A percentile compares a stretch with the other conserved stretches of the same genome.
Conservation (phyloP, 1,140 invertebrate genomes). For the Procambarus clarkii region DNA sequence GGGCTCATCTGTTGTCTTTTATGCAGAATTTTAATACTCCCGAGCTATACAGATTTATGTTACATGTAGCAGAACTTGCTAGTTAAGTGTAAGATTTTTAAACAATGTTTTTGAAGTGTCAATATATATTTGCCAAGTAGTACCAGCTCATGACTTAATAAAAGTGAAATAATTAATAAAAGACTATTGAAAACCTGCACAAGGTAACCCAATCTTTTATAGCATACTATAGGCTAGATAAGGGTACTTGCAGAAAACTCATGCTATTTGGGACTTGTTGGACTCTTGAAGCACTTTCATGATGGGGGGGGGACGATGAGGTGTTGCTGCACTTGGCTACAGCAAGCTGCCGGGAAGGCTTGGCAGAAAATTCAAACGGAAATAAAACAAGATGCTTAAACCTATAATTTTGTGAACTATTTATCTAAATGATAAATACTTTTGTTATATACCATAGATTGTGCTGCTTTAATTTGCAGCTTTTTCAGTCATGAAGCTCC, state of each 20-base stretch:
- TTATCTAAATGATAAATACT: neutral
- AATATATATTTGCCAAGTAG: neutral
- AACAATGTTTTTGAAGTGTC: neutral
- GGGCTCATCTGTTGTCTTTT: neutral
- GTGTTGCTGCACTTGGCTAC: constrained; percentile 19
- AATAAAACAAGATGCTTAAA: neutral
- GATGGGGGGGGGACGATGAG: constrained; percentile 47
- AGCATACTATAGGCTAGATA: constrained; percentile 14
- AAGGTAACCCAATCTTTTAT: constrained; percentile 1
- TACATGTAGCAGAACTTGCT: neutral
- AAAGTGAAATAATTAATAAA: neutral
- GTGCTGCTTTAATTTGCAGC: neutral
- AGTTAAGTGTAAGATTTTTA: neutral
- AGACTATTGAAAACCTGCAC: constrained; percentile 3
- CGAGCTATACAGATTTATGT: neutral
- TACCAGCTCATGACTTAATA: neutral
- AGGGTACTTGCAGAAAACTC: constrained; percentile 29
- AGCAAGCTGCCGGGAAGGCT: constrained; percentile 41
- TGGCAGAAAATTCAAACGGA: constrained; percentile 19
- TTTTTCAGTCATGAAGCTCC: neutral
- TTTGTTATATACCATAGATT: neutral
- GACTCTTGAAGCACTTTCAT: constrained; percentile 45
- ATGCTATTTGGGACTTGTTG: constrained; percentile 49
- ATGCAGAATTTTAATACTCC: neutral
- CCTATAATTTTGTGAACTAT: neutral